Conservation (phyloP, 64 coral and sea anemone genomes). For the Porites australiensis region DNA sequence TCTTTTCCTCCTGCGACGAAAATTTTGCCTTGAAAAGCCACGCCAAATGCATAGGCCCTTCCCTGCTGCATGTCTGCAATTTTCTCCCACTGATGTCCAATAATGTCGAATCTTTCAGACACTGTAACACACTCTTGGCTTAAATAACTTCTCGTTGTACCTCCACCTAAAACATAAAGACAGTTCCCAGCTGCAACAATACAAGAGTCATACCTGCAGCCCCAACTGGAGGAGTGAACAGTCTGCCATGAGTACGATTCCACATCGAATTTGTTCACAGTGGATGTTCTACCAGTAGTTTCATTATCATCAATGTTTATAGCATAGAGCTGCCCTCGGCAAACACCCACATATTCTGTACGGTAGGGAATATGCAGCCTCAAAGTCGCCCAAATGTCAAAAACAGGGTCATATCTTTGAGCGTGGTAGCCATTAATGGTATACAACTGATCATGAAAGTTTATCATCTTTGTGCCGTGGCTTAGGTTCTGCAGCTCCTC, state of each 20-base stretch:
- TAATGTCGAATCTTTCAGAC: neutral
- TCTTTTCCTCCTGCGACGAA: neutral
- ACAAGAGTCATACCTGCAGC: neutral
- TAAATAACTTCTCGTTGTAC: neutral
- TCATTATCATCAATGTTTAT: no score
- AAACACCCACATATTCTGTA: no score
- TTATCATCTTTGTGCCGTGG: neutral
- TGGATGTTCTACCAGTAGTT: no score
- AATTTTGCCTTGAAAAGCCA: constrained; percentile 10
- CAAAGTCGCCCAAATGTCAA: neutral
- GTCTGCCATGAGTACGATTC: neutral
- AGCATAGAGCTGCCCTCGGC: no score
- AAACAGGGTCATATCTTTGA: no score
- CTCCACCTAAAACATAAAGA: neutral
- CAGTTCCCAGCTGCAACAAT: neutral
- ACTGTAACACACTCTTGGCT: neutral
- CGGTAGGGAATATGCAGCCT: no score
- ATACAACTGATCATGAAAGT: no score
- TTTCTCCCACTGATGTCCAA: neutral
- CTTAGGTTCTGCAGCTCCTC: neutral
- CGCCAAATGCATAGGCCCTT: neutral
- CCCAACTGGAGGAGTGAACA: neutral
- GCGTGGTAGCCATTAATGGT: rapidly evolving
- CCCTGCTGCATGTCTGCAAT: neutral
- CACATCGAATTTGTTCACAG: no score